Conservation (phyloP, 2,888 invertebrate genomes). For the Nephrotoma appendiculata region DNA sequence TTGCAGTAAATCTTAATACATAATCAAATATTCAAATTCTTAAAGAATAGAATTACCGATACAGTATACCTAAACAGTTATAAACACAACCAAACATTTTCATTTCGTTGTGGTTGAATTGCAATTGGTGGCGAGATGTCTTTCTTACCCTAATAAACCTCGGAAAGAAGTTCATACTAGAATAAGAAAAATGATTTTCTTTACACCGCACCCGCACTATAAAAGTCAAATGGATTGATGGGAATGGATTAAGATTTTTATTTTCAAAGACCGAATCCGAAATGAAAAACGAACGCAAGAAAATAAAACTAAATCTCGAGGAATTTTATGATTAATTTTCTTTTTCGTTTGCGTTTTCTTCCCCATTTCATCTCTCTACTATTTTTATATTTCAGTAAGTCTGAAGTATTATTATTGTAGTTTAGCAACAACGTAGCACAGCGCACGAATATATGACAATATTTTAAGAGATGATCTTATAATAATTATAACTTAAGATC, state of each 20-base stretch:
- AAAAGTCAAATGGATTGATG: background rate
- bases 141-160: background rate
- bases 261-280: background rate
- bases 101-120: background rate
- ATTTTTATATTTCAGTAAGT: background rate
- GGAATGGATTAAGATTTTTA: background rate
- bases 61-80: background rate
- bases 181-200: background rate
- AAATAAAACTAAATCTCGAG: background rate
- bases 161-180: background rate
- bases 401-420: background rate
- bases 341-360: background rate
- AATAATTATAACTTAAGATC: background rate
- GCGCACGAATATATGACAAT: background rate
- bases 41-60: background rate
- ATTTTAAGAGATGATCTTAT: background rate
- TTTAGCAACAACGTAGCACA: background rate
- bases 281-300: background rate
- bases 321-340: background rate
- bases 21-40: background rate
- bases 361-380: background rate
- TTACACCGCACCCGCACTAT: background rate
- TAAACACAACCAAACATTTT: background rate
- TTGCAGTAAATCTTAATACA: background rate
- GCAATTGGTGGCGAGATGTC: background rate